Base-by-base conservation (phyloP, 30 jellyfish, hydroid and myxozoan genomes). In the Morbakka virulenta region DNA sequence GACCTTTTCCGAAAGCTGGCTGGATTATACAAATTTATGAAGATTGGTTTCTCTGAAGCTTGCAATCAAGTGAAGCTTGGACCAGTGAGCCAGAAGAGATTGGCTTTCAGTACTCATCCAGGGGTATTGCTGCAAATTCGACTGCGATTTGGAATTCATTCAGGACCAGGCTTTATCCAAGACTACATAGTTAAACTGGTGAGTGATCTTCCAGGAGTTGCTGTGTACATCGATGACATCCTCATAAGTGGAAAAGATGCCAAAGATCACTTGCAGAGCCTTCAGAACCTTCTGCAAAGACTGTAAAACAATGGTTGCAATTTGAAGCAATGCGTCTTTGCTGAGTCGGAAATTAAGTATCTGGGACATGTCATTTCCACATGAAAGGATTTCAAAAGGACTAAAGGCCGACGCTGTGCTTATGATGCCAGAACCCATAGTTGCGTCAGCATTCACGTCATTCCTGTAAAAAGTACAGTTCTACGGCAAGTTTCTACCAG, bases 111-210 rank as follows among this genome's bases (percentile, higher is more conserved):
- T 27, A 76, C 87, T 1, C 84, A 76, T 27, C 6, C 52, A 22
- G 87, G 87, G 23, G 87, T 76, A 2, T 67, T 61, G 22, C 84
- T 76, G 0, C 87, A 76, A 50, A 76, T 0, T 17, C 76, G 84
- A 6, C 84, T 76, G 2, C 87, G 67, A 61, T 76, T 53, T 57
- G 87, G 87, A 53, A 76, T 76, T 1, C 24, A 32, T 0, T 53
- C 87, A 1, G 87, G 81, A 34, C 66, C 66, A 3, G 87, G 87
- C 21, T 52, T 14, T 14, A 23, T 74, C 29, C 86, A 52, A 74
- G 34, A 74, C 29, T 22, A 52, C 0, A 76, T 76, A 68, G 74
- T 62, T 29, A 72, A 64, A 21, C 52, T 31, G n/a, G 49, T 62
- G 48, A 24, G 31, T 0, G 85, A 77, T 34, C 64, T 74, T 22